These are phyloP conservation scores for Heterocephalus glaber DNA, from an alignment of 2,113 vertebrate species.

Conservation along the genomic window DNA sequence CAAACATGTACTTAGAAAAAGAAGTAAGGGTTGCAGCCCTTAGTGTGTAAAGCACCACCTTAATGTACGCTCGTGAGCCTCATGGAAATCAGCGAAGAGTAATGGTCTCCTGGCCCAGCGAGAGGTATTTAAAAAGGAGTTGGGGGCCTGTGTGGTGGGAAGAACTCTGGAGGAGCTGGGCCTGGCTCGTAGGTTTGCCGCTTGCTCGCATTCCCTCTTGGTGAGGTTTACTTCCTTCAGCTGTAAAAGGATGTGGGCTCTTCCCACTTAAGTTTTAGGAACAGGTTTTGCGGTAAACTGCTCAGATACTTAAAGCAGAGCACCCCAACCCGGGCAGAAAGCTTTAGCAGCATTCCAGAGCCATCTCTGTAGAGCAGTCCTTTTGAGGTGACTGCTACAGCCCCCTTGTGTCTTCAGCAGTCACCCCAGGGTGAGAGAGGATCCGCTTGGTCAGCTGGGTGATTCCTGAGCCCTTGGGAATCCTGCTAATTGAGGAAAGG, in stretches of 20 bases:
- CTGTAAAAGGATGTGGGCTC: not conserved
- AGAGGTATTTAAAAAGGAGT: accelerated
- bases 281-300: not conserved
- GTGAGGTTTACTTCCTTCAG: not conserved
- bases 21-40: not conserved
- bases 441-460: not conserved
- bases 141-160: not conserved
- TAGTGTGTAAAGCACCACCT: not conserved
- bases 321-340: not conserved
- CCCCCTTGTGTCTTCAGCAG: not conserved
- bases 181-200: not conserved
- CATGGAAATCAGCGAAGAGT: not conserved
- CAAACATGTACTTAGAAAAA: not conserved
- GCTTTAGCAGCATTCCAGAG: not conserved
- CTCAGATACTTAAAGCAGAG: not conserved
- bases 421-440: not conserved
- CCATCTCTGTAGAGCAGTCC: not conserved
- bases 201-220: no score
- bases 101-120: not conserved
- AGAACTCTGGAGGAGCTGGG: not conserved
- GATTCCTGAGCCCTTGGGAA: not conserved
- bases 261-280: not conserved
- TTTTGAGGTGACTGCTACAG: not conserved
- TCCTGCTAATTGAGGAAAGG: not conserved
- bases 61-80: not conserved